These are phyloP conservation scores for Lepidotrigona ventralis DNA, from an alignment of 1,140 invertebrate genomes.

Conservation along the genomic window DNA sequence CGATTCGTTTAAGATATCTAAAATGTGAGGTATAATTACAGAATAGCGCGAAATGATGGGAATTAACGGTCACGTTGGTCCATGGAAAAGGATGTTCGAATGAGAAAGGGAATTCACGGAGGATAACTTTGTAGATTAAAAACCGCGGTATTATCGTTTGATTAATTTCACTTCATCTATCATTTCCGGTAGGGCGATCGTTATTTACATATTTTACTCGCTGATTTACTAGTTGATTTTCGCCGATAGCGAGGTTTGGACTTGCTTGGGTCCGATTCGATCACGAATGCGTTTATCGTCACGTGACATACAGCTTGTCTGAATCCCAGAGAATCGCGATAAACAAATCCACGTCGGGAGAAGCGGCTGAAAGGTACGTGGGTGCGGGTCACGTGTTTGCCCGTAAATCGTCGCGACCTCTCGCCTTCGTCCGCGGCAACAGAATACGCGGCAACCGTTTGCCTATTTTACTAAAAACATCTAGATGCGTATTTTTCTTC, in stretches of 20 bases:
- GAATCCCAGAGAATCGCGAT: not conserved
- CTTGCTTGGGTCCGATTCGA: conserved; percentile 25
- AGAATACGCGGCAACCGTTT: not conserved
- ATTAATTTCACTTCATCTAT: conserved; percentile 30
- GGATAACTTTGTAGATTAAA: conserved; percentile 13
- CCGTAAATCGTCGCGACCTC: not conserved
- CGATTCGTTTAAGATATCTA: not conserved
- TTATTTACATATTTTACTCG: conserved; percentile 27
- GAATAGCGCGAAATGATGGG: not conserved
- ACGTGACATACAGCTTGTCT: conserved; percentile 26
- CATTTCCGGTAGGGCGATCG: conserved; percentile 11
- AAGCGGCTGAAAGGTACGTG: not conserved
- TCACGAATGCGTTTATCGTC: conserved; percentile 26
- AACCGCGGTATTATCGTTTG: conserved; percentile 6
- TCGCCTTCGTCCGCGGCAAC: not conserved
- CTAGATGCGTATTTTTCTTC: not conserved
- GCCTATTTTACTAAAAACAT: no score
- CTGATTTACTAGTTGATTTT: not conserved
- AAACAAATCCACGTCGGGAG: not conserved
- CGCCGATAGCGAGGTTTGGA: conserved; percentile 8
- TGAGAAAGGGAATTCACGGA: not conserved
- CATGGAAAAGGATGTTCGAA: not conserved
- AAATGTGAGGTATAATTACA: not conserved
- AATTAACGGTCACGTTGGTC: not conserved
- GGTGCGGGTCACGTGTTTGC: not conserved